These are phyloP conservation scores for Melinopterus prodromus DNA, from an alignment of 2,888 invertebrate species.

Conservation along the genomic window DNA sequence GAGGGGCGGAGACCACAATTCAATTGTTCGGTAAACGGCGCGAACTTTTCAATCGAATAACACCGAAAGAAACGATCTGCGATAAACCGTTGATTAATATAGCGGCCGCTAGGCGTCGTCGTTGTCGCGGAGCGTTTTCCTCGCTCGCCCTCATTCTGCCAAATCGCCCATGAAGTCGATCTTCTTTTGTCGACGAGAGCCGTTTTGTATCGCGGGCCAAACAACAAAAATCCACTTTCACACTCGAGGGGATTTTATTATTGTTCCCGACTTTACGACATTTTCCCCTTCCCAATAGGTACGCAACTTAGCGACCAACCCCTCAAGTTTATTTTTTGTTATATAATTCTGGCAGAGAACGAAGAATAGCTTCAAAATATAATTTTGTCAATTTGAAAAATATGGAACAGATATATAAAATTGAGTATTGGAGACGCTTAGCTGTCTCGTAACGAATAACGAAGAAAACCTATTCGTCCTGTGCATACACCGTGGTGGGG, in stretches of 20 bases:
- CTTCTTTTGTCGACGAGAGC: slow-evolving; percentile 54
- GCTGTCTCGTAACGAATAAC: too few relatives aligned
- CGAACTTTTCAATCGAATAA: slow-evolving; percentile 22
- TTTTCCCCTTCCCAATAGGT: background rate
- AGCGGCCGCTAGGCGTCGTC: slow-evolving; percentile 15
- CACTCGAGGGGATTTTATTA: slow-evolving; percentile 59
- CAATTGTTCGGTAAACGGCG: slow-evolving; percentile 32
- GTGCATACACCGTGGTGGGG: too few relatives aligned
- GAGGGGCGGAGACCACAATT: slow-evolving; percentile 30
- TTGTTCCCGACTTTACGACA: slow-evolving; percentile 53
- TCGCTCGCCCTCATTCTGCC: slow-evolving; percentile 36
- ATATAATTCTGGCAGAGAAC: too few relatives aligned
- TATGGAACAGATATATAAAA: too few relatives aligned
- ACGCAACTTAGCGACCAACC: background rate
- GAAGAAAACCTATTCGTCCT: too few relatives aligned
- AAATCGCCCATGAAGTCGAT: slow-evolving; percentile 44
- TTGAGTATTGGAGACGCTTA: too few relatives aligned
- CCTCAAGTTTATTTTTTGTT: background rate
- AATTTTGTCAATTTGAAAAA: too few relatives aligned
- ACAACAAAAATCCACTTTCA: slow-evolving; percentile 62
- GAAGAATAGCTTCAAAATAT: too few relatives aligned
- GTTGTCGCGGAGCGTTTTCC: slow-evolving; percentile 28
- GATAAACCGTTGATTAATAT: slow-evolving; percentile 37
- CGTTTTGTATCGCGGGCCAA: slow-evolving; percentile 52
- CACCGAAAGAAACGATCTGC: slow-evolving; percentile 14